These are phyloP conservation scores for Cerceris ruficornis DNA, from an alignment of 2,888 invertebrate genomes.

Conservation along the genomic window DNA sequence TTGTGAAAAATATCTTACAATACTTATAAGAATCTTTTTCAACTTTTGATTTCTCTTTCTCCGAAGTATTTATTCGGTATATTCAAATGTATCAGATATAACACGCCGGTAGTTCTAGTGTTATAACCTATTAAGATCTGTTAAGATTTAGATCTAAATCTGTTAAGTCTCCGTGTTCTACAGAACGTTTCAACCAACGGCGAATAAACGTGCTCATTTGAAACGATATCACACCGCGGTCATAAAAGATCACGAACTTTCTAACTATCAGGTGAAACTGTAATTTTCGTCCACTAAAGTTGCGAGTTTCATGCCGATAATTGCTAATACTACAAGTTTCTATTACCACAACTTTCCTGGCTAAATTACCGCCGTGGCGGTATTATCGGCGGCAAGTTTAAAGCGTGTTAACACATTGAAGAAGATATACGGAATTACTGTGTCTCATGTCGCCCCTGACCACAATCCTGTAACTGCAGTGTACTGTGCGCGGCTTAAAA, in stretches of 20 bases:
- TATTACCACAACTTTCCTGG: conserved; percentile 33
- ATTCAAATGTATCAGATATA: too few species aligned
- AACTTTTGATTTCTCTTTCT: too few species aligned
- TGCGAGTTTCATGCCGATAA: conserved; percentile 20
- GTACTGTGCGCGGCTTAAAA: conserved; percentile 10
- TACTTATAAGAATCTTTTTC: too few species aligned
- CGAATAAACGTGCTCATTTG: conserved; percentile 8
- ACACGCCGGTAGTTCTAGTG: too few species aligned
- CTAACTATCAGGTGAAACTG: conserved; percentile 14
- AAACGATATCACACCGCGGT: conserved; percentile 3
- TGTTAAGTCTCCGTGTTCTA: not conserved
- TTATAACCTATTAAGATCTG: too few species aligned
- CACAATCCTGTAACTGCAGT: conserved; percentile 25
- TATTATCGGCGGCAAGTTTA: conserved; percentile 28
- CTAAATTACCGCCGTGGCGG: conserved; percentile 17
- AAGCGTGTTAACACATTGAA: conserved; percentile 31
- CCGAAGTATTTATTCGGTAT: too few species aligned
- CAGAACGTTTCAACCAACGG: not conserved
- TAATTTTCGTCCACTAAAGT: conserved; percentile 17
- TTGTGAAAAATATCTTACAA: too few species aligned
- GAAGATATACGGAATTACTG: conserved; percentile 9
- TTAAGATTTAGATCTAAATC: too few species aligned
- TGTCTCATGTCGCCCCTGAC: conserved; percentile 29
- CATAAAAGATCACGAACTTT: conserved; percentile 28
- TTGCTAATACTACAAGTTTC: conserved; percentile 23